phyloP scores from a whole-genome alignment of 2,888 invertebrate species.

The Drosophila cracens region DNA sequence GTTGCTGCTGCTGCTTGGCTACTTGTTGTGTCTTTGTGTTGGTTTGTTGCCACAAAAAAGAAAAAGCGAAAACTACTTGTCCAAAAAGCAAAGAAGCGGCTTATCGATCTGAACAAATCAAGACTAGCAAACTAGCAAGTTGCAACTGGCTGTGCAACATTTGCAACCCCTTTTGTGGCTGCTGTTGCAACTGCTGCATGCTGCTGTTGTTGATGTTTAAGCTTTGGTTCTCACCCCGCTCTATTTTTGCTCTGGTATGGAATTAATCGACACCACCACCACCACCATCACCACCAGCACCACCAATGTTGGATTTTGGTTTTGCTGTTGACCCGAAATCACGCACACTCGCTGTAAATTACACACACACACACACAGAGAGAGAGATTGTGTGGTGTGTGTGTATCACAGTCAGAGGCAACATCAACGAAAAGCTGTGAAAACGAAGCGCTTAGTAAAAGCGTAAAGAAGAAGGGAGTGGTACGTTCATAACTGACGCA shows the following conservation, averaged over 20 bases:
- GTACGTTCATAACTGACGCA: constrained; percentile 85
- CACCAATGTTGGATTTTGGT: constrained; percentile 38
- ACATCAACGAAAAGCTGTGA: constrained; percentile 61
- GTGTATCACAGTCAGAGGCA: constrained; percentile 49
- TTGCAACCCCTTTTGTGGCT: constrained; percentile 29
- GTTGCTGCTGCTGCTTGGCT: constrained; percentile 58
- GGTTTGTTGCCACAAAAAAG: constrained; percentile 39
- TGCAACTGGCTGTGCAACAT: constrained; percentile 1
- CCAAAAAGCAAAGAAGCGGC: constrained; percentile 26
- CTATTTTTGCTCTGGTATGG: constrained; percentile 15
- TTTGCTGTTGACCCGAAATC: constrained; percentile 73
- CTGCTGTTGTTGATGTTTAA: not conserved
- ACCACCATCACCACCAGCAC: constrained; percentile 27
- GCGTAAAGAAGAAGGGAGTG: constrained; percentile 85
- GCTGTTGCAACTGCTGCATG: not conserved
- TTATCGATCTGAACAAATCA: constrained; percentile 59
- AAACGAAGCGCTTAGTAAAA: constrained; percentile 63
- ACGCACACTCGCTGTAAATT: constrained; percentile 78
- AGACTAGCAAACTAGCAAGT: constrained; percentile 1
- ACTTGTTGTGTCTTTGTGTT: constrained; percentile 80
- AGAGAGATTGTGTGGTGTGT: constrained; percentile 17
- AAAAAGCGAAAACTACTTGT: constrained; percentile 1
- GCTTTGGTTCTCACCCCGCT: constrained; percentile 26
- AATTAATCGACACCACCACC: constrained; percentile 50
- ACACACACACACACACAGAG: constrained; percentile 48